Evolutionary conservation across 2,888 invertebrate species (phyloP), one percentile per base, ranked within the genome.

Genomic region (Zygothrica quintamaculata): DNA sequence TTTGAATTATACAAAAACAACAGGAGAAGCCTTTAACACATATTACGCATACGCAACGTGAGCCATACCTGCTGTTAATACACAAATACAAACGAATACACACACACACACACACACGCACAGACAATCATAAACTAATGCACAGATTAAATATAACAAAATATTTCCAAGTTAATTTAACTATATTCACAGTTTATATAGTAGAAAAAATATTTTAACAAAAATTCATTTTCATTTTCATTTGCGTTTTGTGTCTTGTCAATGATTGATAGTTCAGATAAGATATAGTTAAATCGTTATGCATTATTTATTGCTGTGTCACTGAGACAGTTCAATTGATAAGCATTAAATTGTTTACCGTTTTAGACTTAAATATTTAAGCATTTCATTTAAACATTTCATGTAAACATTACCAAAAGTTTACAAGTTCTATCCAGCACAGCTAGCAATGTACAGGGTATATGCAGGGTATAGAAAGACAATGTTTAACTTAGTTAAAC

Each of bases 251-350:
- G 12, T 9, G 7, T 16, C 8, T 6, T 31, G 13, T 9, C 50
- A 47, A 64, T 71, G 84, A 85, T 82, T 82, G 84, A 85, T 75
- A 66, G 55, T 57, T 48, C 15, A 16, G 76, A 79, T 85, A 85
- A 78, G 79, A 79, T 81, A 81, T 39, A 52, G 39, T 37, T 42
- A 64, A 65, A 64, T 57, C 61, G 51, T 42, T 50, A n/a, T 69
- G 53, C 50, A 77, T 74, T 65, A 61, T 62, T 73, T 74, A 60
- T 66, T 53, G 50, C 59, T 57, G 43, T 62, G 62, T 69, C 69
- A 57, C 53, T 53, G 56, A 50, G 53, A 60, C 65, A 60, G 59
- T 29, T 60, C 59, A 53, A 48, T 13, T 59, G 71, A 72, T 75
- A 60, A 64, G 34, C 18, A 31, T 18, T 34, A 12, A 25, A 18